phyloP scores from a whole-genome alignment of 2,797 vertebrate genomes.

The Bovichtus diacanthus region DNA sequence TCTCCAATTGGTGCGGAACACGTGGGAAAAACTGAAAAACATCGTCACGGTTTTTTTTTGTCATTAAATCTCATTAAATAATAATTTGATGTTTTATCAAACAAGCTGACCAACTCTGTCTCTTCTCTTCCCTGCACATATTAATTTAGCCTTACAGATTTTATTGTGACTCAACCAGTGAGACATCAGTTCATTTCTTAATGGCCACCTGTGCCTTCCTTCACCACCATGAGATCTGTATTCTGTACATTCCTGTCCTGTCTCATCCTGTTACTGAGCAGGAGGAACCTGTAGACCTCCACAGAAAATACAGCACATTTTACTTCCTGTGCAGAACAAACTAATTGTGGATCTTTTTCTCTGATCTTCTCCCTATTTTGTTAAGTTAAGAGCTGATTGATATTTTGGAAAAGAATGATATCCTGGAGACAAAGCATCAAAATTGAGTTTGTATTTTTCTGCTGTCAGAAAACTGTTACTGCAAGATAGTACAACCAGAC shows the following conservation, averaged over 20 bases:
- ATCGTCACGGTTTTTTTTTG: too few relatives aligned
- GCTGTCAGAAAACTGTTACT: neutral
- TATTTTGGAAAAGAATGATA: neutral
- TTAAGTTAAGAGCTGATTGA: neutral
- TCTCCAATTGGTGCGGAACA: too few relatives aligned
- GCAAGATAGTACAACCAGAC: neutral
- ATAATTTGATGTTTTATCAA: neutral
- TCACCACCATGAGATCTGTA: neutral
- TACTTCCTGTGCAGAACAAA: neutral
- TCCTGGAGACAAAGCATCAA: neutral
- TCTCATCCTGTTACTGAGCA: slow-evolving; percentile 36
- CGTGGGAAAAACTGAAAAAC: too few relatives aligned
- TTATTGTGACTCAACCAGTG: too few relatives aligned
- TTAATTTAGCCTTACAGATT: neutral
- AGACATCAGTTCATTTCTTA: neutral
- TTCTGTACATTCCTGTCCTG: slow-evolving; percentile 50
- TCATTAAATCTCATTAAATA: neutral
- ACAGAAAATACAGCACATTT: neutral
- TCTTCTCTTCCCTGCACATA: too few relatives aligned
- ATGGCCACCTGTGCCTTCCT: neutral
- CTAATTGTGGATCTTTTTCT: neutral
- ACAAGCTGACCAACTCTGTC: neutral
- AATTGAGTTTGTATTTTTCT: slow-evolving; percentile 5
- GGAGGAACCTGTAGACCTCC: slow-evolving; percentile 12
- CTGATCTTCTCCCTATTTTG: neutral